phyloP scores from a whole-genome alignment of 1,140 invertebrate species.

The Drosophila rufa region DNA sequence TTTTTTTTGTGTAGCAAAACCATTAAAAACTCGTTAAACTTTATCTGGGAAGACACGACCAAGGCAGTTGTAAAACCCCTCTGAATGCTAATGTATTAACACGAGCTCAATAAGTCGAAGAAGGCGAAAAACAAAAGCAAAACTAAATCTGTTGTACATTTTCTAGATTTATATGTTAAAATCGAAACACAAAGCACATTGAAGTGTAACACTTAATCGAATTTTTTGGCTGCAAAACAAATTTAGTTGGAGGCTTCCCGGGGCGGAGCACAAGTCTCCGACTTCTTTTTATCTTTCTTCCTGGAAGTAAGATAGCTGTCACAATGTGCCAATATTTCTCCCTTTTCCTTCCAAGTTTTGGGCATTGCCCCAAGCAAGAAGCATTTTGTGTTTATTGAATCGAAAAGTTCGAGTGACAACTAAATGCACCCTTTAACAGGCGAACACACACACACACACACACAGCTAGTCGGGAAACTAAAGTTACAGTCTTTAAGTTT shows the following conservation, averaged over 20 bases:
- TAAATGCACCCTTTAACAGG: constrained; percentile 19
- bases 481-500: constrained; percentile 9
- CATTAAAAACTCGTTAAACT: constrained; percentile 27
- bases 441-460: constrained; percentile 6
- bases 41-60: not conserved
- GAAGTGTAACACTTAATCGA: constrained; percentile 6
- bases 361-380: constrained; percentile 5
- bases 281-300: constrained; percentile 11
- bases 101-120: not conserved
- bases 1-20: not conserved
- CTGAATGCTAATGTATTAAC: constrained; percentile 15
- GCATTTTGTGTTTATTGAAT: constrained; percentile 25
- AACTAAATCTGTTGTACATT: constrained; percentile 8
- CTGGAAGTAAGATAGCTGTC: constrained; percentile 18
- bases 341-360: not conserved
- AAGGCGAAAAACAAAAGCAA: not conserved
- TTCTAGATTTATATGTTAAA: constrained; percentile 9
- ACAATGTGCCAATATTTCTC: constrained; percentile 18
- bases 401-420: constrained; percentile 18
- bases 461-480: constrained; percentile 6
- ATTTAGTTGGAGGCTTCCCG: constrained; percentile 5
- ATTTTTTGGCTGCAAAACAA: constrained; percentile 7
- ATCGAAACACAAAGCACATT: not conserved
- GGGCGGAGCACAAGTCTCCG: not conserved
- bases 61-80: not conserved